A percentile compares a stretch with the other conserved stretches of the same genome.
These are phyloP conservation scores for Drosophila austrosaltans DNA, from an alignment of 2,888 invertebrate species.

Conservation along the genomic window DNA sequence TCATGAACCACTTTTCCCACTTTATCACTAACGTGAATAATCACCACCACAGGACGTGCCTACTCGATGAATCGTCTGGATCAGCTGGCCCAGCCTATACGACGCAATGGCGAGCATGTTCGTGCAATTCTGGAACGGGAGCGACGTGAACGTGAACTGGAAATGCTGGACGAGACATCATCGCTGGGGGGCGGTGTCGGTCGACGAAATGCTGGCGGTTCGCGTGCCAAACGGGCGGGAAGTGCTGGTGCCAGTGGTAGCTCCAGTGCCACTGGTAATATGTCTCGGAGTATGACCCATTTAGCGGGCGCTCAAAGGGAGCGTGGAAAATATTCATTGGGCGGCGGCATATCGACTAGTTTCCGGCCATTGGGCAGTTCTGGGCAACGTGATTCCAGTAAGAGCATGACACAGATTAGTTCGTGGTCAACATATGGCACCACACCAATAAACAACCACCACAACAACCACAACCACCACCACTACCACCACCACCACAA, in stretches of 20 bases:
- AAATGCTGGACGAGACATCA: slow-evolving; percentile 81
- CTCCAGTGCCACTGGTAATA: slow-evolving; percentile 67
- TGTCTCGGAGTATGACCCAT: slow-evolving; percentile 90
- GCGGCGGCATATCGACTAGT: slow-evolving; percentile 79
- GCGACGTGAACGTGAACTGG: slow-evolving; percentile 81
- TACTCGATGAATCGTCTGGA: slow-evolving; percentile 97
- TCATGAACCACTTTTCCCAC: slow-evolving; percentile 69
- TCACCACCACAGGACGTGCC: slow-evolving; percentile 88
- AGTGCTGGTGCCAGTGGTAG: slow-evolving; percentile 45
- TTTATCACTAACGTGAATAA: slow-evolving; percentile 51
- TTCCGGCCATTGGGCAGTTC: slow-evolving; percentile 81
- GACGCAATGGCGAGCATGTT: slow-evolving; percentile 84
- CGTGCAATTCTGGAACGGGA: slow-evolving; percentile 83
- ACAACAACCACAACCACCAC: slow-evolving; percentile 50
- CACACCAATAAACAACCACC: slow-evolving; percentile 55
- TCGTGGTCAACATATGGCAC: slow-evolving; percentile 65
- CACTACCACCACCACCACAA: slow-evolving; percentile 51
- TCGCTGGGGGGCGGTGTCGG: slow-evolving; percentile 73
- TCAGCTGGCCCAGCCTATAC: slow-evolving; percentile 90
- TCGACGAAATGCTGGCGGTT: slow-evolving; percentile 38
- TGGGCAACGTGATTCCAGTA: slow-evolving; percentile 82
- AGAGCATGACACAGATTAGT: slow-evolving; percentile 85
- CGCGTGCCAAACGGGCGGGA: slow-evolving; percentile 43
- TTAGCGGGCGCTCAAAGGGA: slow-evolving; percentile 77
- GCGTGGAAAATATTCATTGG: slow-evolving; percentile 74